Evolutionary conservation across 2,113 vertebrate species (phyloP).

Genomic region (Hippoglossus stenolepis): DNA sequence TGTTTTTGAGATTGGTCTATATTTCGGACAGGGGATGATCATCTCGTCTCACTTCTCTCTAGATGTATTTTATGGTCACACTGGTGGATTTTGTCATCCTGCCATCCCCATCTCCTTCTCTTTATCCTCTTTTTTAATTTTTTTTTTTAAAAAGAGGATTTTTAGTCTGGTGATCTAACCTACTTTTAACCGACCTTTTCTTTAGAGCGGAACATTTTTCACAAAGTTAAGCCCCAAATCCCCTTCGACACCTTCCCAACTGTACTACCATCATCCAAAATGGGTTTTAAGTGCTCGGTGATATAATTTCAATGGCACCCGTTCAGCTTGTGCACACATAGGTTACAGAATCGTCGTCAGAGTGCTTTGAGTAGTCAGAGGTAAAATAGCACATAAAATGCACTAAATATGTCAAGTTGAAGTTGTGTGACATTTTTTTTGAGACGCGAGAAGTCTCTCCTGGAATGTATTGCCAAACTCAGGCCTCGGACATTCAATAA

Average conservation of each 20-base stretch:
- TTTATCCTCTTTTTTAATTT: conserved; percentile 17
- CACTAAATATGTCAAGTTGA: conserved; percentile 85
- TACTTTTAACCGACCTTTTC: conserved; percentile 58
- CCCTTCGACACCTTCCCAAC: conserved; percentile 45
- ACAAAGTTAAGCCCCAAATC: conserved; percentile 34
- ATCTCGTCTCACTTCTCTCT: conserved; percentile 55
- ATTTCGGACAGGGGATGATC: conserved; percentile 52
- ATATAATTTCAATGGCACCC: conserved; percentile 71
- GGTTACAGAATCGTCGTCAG: conserved; percentile 66
- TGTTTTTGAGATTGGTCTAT: conserved; percentile 70
- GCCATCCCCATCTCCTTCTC: conserved; percentile 29
- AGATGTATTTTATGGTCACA: conserved; percentile 69
- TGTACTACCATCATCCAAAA: conserved; percentile 45
- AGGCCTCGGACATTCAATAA: conserved; percentile 83
- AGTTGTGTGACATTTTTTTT: conserved; percentile 75
- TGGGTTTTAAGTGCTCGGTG: conserved; percentile 57
- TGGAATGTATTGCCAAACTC: conserved; percentile 87
- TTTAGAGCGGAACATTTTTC: conserved; percentile 35
- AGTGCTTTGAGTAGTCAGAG: conserved; percentile 73
- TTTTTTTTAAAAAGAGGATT: too few species aligned
- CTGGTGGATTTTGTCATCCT: conserved; percentile 58
- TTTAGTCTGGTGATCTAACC: conserved; percentile 58
- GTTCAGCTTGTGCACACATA: conserved; percentile 72
- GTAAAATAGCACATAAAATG: conserved; percentile 85
- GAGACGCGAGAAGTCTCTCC: conserved; percentile 78